Conservation (phyloP, 2,888 invertebrate species). For the Tenthredo livida region DNA sequence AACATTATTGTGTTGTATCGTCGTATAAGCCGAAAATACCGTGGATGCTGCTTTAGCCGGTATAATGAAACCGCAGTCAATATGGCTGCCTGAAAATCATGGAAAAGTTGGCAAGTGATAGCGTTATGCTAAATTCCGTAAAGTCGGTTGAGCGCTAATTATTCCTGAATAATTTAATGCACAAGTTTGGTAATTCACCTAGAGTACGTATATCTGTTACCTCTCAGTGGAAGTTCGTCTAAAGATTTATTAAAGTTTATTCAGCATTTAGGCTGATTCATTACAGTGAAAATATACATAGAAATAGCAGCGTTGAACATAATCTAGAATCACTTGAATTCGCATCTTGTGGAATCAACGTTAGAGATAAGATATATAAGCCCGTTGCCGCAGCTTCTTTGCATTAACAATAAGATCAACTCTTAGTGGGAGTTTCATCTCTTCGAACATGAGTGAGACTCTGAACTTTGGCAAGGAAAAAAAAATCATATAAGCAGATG, state of each 20-base stretch:
- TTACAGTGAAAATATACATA: neutral
- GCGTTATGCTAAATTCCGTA: constrained; percentile 18
- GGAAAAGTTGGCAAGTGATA: constrained; percentile 9
- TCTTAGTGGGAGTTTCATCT: neutral
- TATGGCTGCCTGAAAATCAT: neutral
- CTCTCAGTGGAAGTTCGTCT: neutral
- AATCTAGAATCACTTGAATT: neutral
- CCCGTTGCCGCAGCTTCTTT: neutral
- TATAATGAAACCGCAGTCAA: neutral
- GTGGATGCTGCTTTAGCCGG: neutral
- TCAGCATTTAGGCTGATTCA: neutral
- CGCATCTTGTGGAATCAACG: neutral
- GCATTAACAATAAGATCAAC: neutral
- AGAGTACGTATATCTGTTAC: constrained; percentile 10
- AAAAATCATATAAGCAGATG: neutral
- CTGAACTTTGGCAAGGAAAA: neutral
- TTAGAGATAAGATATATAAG: neutral
- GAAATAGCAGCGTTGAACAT: neutral
- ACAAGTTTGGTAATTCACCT: constrained; percentile 21
- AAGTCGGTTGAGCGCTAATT: constrained; percentile 22
- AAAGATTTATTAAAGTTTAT: constrained; percentile 15
- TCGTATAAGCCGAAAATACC: neutral
- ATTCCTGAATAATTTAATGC: constrained; percentile 31
- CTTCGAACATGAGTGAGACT: neutral
- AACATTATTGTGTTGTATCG: neutral